A percentile compares a stretch with the other conserved stretches of the same genome.
These are phyloP conservation scores for Prionailurus viverrinus DNA, from an alignment of 2,113 vertebrate genomes.

Conservation along the genomic window DNA sequence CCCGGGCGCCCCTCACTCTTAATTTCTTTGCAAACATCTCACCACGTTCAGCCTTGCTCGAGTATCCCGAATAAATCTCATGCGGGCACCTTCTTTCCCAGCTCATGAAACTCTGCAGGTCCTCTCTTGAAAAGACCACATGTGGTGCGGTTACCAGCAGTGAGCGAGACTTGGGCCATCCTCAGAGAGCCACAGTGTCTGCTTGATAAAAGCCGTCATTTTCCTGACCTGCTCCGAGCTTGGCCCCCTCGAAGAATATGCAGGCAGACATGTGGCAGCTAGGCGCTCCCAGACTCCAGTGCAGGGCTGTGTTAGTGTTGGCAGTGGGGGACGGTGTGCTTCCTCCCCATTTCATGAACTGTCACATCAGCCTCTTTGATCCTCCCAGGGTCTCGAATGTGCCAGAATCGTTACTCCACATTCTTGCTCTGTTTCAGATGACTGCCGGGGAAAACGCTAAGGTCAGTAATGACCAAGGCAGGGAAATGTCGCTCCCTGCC, in stretches of 20 bases:
- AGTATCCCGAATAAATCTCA: constrained; percentile 38
- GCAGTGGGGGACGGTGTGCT: constrained; percentile 77
- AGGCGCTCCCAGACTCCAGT: constrained; percentile 38
- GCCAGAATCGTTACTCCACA: constrained; percentile 78
- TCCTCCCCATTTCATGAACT: constrained; percentile 82
- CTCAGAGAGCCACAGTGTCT: constrained; percentile 69
- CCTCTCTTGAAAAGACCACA: constrained; percentile 63
- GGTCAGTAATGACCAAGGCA: constrained; percentile 69
- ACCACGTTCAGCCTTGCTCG: neutral
- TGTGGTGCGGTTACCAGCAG: constrained; percentile 53
- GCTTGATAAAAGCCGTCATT: constrained; percentile 73
- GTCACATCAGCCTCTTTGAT: constrained; percentile 85
- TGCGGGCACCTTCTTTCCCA: neutral
- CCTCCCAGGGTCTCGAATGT: constrained; percentile 74
- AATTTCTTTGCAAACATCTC: constrained; percentile 58
- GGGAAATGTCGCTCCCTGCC: constrained; percentile 73
- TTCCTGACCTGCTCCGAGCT: constrained; percentile 66
- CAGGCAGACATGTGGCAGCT: constrained; percentile 85
- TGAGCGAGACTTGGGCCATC: constrained; percentile 65
- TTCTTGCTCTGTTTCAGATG: constrained; percentile 79
- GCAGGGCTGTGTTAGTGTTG: constrained; percentile 84
- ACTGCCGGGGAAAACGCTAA: constrained; percentile 81
- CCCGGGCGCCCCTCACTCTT: neutral
- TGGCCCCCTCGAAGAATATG: constrained; percentile 73
- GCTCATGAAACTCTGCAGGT: constrained; percentile 55